These are phyloP conservation scores for Rhodinocichla rosea DNA, from an alignment of 2,113 vertebrate species.

Conservation along the genomic window DNA sequence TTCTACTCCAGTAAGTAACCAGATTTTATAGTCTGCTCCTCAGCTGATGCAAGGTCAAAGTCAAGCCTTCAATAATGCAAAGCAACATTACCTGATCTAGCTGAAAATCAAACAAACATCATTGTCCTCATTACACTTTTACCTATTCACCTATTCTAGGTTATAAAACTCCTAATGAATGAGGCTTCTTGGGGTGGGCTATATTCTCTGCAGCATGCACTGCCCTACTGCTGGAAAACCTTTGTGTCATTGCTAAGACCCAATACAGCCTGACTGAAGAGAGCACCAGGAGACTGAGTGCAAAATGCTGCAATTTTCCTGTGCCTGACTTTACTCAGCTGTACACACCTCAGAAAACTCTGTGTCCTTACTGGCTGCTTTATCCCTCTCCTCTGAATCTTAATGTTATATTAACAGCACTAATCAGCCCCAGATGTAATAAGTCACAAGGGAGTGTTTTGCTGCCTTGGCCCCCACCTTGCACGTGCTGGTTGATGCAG, in stretches of 20 bases:
- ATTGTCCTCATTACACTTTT: not conserved
- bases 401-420: not conserved
- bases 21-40: not conserved
- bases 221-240: not conserved
- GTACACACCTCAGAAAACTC: not conserved
- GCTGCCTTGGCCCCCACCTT: not conserved
- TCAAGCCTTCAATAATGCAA: not conserved
- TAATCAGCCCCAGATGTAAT: slow-evolving; percentile 4
- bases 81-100: rapidly evolving
- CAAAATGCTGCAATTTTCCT: not conserved
- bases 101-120: not conserved
- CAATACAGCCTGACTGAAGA: not conserved
- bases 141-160: not conserved
- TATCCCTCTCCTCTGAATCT: not conserved
- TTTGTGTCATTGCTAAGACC: not conserved
- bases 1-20: not conserved
- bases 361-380: not conserved
- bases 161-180: not conserved
- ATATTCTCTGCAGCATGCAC: not conserved
- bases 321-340: not conserved
- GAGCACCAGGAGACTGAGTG: not conserved
- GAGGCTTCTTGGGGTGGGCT: not conserved
- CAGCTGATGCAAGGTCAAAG: not conserved
- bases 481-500: not conserved
- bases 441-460: not conserved